Percentiles rank a stretch among this genome's conserved stretches.
Conservation (phyloP, 2,797 vertebrate species). For the Schizopygopsis pylzovi region DNA sequence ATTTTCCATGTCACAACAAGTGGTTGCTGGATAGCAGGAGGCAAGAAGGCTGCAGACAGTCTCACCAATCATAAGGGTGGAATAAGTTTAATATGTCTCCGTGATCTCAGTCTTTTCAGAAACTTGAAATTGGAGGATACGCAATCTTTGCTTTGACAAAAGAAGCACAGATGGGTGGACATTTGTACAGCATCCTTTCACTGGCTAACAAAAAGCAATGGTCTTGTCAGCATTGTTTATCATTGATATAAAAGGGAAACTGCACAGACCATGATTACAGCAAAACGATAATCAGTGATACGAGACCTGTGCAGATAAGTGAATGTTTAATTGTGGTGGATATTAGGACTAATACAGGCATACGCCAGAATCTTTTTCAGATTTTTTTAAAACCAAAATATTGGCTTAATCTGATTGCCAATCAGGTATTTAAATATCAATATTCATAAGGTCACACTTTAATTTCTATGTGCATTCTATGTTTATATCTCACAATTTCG, state of each 20-base stretch:
- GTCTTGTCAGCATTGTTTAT: neutral
- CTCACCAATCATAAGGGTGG: conserved; percentile 18
- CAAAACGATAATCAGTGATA: neutral
- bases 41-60: neutral
- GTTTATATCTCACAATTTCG: neutral
- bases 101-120: conserved; percentile 6
- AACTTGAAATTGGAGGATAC: neutral
- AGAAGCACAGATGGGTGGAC: neutral
- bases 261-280: neutral
- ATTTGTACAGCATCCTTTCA: neutral
- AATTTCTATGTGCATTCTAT: neutral
- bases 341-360: neutral
- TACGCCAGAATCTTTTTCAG: neutral
- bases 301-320: neutral
- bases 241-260: neutral
- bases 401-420: neutral
- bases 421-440: neutral
- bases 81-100: conserved; percentile 3
- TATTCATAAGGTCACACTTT: neutral
- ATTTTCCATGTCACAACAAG: conserved; percentile 19
- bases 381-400: neutral
- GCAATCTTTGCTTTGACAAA: neutral
- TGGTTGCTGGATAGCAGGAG: neutral
- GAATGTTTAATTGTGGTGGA: neutral
- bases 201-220: neutral